Evolutionary conservation across 2,888 invertebrate species (phyloP).

Genomic region (Aspidiotus rigidus): DNA sequence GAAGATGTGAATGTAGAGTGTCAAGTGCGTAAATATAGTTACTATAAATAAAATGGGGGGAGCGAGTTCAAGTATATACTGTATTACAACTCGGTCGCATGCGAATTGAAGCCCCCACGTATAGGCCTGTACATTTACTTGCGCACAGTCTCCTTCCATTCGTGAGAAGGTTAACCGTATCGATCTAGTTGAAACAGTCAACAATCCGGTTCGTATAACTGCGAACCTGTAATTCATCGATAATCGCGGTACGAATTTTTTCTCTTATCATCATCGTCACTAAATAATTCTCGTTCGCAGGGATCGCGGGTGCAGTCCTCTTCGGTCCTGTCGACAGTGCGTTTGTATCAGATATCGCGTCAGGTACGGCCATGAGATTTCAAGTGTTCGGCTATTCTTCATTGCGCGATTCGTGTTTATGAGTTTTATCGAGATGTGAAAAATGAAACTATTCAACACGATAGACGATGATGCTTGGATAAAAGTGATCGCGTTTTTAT

Average conservation of each 20-base stretch:
- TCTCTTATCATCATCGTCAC: constrained; percentile 20
- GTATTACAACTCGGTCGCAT: not conserved
- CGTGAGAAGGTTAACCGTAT: constrained; percentile 11
- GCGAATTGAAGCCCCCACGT: constrained; percentile 23
- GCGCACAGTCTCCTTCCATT: constrained; percentile 23
- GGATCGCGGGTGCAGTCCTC: not conserved
- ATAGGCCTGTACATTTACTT: not conserved
- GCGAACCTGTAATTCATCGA: not conserved
- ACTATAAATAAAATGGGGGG: too few relatives aligned
- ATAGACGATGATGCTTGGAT: not conserved
- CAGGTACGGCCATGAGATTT: too few relatives aligned
- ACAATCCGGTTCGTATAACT: constrained; percentile 5
- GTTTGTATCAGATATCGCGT: too few relatives aligned
- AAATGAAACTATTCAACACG: constrained; percentile 18
- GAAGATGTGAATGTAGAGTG: too few relatives aligned
- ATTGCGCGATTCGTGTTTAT: too few relatives aligned
- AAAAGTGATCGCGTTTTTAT: constrained; percentile 13
- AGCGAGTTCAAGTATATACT: too few relatives aligned
- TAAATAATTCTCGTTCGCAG: constrained; percentile 22
- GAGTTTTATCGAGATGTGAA: not conserved
- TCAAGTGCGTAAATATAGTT: too few relatives aligned
- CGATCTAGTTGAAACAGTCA: not conserved
- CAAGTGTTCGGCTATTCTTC: too few relatives aligned
- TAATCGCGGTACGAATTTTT: not conserved
- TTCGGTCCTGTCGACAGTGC: too few relatives aligned